phyloP scores from a whole-genome alignment of 2,113 vertebrate genomes.

The Pangasianodon gigas region DNA sequence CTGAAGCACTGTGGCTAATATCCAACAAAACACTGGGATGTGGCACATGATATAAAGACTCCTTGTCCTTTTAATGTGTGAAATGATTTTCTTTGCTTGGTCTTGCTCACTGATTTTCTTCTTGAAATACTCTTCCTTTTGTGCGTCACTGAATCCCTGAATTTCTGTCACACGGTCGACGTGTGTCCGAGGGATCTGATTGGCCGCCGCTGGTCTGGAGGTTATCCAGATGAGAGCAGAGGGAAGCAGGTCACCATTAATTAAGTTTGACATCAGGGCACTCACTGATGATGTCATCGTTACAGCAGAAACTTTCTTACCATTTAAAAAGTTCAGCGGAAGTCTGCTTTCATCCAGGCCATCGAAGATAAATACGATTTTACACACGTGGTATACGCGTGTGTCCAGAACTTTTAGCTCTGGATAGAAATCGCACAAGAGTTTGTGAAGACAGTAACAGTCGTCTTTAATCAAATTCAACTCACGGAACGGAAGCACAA shows the following conservation, averaged over 20 bases:
- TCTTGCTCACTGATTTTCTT: not conserved
- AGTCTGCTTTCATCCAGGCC: conserved; percentile 40
- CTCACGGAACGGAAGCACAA: conserved; percentile 44
- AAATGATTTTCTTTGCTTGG: not conserved
- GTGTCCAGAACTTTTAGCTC: conserved; percentile 21
- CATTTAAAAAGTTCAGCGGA: not conserved
- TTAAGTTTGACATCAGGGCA: conserved; percentile 26
- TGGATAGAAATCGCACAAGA: conserved; percentile 37
- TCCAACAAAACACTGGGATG: conserved; percentile 31
- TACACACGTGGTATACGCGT: not conserved
- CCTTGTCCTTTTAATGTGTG: conserved; percentile 6
- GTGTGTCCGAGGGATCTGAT: conserved; percentile 14
- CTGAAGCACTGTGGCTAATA: conserved; percentile 19
- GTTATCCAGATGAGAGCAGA: conserved; percentile 36
- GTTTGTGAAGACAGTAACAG: conserved; percentile 26
- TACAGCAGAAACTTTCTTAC: not conserved
- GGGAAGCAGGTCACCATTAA: conserved; percentile 22
- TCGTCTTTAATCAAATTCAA: conserved; percentile 38
- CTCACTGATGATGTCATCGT: conserved; percentile 14
- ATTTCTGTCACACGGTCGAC: conserved; percentile 23
- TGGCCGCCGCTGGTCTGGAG: conserved; percentile 16
- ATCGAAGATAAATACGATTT: conserved; percentile 34
- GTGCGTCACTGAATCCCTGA: conserved; percentile 14
- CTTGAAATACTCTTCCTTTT: conserved; percentile 30
- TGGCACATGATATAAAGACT: conserved; percentile 38